These are phyloP conservation scores for Trichomalopsis sarcophagae DNA, from an alignment of 1,140 invertebrate species.

Conservation along the genomic window DNA sequence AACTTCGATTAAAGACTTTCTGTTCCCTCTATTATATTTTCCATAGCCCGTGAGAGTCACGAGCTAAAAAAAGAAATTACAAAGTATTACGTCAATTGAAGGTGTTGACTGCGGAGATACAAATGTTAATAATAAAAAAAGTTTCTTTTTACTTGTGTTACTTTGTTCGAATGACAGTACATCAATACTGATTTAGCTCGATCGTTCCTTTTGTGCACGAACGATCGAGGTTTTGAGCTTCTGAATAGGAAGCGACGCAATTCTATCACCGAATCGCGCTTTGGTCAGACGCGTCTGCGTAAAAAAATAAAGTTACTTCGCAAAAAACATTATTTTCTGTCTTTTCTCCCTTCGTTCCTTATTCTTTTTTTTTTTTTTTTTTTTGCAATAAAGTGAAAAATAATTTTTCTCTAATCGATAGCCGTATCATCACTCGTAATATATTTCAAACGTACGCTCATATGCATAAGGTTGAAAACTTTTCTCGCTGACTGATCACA, in stretches of 20 bases:
- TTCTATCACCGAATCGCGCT: not conserved
- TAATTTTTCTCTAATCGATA: slow-evolving; percentile 8
- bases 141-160: slow-evolving; percentile 27
- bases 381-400: slow-evolving; percentile 34
- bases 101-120: not conserved
- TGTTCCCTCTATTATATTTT: slow-evolving; percentile 28
- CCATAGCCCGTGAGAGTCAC: not conserved
- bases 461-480: slow-evolving; percentile 39
- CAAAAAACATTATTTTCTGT: not conserved
- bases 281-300: slow-evolving; percentile 31
- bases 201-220: not conserved
- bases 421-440: not conserved
- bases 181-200: slow-evolving; percentile 43
- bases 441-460: slow-evolving; percentile 25
- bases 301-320: slow-evolving; percentile 44
- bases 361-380: not conserved
- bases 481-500: slow-evolving; percentile 35
- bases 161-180: slow-evolving; percentile 40
- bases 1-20: slow-evolving; percentile 41
- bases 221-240: slow-evolving; percentile 27
- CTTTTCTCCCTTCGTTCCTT: not conserved
- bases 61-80: not conserved
- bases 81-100: slow-evolving; percentile 10
- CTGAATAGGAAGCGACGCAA: slow-evolving; percentile 21
- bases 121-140: slow-evolving; percentile 31